Conservation (phyloP, 2,113 vertebrate genomes). For the Scalopus aquaticus region DNA sequence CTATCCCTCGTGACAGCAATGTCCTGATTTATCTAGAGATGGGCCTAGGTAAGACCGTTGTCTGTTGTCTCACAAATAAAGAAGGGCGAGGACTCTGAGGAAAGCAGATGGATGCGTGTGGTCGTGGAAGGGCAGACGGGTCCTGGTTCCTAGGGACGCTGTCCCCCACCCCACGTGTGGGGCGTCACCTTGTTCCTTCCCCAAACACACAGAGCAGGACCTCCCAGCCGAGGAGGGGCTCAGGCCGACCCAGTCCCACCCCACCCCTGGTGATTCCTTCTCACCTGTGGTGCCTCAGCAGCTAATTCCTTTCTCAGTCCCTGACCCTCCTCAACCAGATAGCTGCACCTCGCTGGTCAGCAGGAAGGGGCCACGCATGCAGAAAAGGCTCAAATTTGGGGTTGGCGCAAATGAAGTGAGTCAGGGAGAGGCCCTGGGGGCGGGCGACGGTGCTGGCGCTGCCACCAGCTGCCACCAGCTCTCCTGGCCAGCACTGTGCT, state of each 20-base stretch:
- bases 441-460: too few relatives aligned
- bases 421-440: not conserved
- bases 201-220: not conserved
- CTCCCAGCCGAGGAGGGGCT: not conserved
- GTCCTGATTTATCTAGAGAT: not conserved
- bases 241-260: not conserved
- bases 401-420: not conserved
- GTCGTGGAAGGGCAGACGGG: not conserved
- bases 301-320: not conserved
- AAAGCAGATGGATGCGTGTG: not conserved
- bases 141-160: not conserved
- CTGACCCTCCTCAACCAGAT: not conserved
- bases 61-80: not conserved
- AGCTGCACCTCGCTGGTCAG: not conserved
- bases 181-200: not conserved
- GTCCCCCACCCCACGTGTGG: fast-evolving
- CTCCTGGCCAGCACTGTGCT: not conserved
- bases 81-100: not conserved
- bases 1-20: not conserved
- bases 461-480: too few relatives aligned
- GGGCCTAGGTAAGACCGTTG: not conserved
- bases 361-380: not conserved
- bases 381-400: not conserved
- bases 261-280: not conserved
- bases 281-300: not conserved